Evolutionary conservation across 1,140 invertebrate genomes (phyloP), one percentile per base, ranked within the genome.

Genomic region (Sarcophaga peregrina): DNA sequence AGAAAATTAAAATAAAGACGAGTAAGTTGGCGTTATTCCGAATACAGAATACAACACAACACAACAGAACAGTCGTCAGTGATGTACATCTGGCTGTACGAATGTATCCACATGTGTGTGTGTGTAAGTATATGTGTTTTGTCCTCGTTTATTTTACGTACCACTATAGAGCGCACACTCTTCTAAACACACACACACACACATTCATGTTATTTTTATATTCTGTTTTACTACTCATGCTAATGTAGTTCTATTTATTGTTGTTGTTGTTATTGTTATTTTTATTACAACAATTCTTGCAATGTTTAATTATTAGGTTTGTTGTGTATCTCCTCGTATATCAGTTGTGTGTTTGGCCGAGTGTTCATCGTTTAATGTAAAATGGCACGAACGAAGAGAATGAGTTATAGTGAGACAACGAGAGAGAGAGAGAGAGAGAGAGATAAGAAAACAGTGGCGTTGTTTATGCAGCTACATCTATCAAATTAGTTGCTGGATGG

Each of bases 231-330:
- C 62, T 72, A 17, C 37, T 25, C 62, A 72, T 72, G 62, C 37
- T 72, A 72, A 25, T 75, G 74, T 58, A 76, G 15, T 76, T 78
- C n/a, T 78, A 50, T 3, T 78, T 78, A 78, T 78, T 78, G n/a
- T 78, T 50, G n/a, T 76, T 76, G 73, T 17, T 47, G 7, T 76
- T 76, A 7, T 76, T 76, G 46, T 76, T 76, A 47, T 50, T 50
- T 72, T 54, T 54, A 20, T 72, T 78, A 50, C 47, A 76, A 17
- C 74, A 50, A 68, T 78, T 78, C 75, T 52, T 78, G 75, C 75
- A 78, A 78, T 78, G 75, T 78, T 78, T 78, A 78, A 78, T 78
- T 78, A 78, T 78, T 45, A 78, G 75, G 75, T 78, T 78, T 78
- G 25, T 37, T 37, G 25, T 37, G 75, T 78, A 52, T 78, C 20